Evolutionary conservation across 1,140 invertebrate genomes (phyloP).

Genomic region (Dufourea novaeangliae): DNA sequence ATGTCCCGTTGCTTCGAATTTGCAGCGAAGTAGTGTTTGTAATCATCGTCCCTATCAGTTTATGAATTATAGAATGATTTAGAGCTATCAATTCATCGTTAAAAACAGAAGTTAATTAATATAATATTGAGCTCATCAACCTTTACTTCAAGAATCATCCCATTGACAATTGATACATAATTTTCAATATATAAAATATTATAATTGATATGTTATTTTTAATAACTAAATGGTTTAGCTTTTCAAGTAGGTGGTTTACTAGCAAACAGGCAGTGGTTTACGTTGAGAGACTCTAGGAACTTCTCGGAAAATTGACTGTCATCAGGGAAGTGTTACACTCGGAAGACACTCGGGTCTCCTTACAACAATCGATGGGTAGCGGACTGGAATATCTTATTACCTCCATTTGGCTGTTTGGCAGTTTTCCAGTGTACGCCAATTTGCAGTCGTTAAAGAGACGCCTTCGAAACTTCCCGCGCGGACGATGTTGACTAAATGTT

Average conservation of each 20-base stretch:
- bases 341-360: slow-evolving; percentile 16
- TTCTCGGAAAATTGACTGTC: slow-evolving; percentile 14
- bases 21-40: too few species aligned
- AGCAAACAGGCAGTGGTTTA: background rate
- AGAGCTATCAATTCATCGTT: too few species aligned
- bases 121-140: too few species aligned
- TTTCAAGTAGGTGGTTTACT: background rate
- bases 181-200: too few species aligned
- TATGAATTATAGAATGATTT: too few species aligned
- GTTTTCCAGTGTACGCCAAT: slow-evolving; percentile 49
- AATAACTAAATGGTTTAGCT: too few species aligned
- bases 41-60: too few species aligned
- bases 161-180: too few species aligned
- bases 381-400: slow-evolving; percentile 49
- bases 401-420: slow-evolving; percentile 37
- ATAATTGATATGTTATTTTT: background rate
- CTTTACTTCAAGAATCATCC: too few species aligned
- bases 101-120: too few species aligned
- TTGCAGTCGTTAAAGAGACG: slow-evolving; percentile 52
- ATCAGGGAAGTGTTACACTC: slow-evolving; percentile 20
- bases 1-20: too few species aligned
- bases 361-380: slow-evolving; percentile 38
- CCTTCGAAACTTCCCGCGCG: slow-evolving; percentile 12
- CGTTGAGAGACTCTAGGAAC: background rate
- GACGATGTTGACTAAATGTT: slow-evolving; percentile 33